Conservation (phyloP, 2,888 invertebrate species). For the Zeuzera pyrina region DNA sequence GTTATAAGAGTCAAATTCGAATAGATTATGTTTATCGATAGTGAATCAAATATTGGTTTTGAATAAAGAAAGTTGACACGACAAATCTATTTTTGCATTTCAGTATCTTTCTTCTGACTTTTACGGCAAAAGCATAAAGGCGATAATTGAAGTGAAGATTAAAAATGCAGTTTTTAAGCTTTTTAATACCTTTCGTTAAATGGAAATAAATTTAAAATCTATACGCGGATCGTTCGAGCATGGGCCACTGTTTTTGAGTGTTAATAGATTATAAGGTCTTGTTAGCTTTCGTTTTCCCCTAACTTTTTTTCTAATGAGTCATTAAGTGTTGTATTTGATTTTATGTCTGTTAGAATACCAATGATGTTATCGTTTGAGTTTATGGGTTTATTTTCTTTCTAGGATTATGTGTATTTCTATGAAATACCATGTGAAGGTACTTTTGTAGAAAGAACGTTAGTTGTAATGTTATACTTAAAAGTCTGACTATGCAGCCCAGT, state of each 20-base stretch:
- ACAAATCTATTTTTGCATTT: conserved; percentile 13
- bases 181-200: conserved; percentile 26
- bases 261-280: conserved; percentile 50
- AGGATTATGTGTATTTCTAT: too few relatives aligned
- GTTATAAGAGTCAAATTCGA: conserved; percentile 20
- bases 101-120: not conserved
- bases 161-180: not conserved
- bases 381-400: too few relatives aligned
- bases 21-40: not conserved
- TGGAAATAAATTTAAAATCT: conserved; percentile 56
- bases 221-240: conserved; percentile 38
- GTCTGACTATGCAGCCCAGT: too few relatives aligned
- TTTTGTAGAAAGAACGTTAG: too few relatives aligned
- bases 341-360: not conserved
- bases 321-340: conserved; percentile 17
- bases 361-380: too few relatives aligned
- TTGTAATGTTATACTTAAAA: too few relatives aligned
- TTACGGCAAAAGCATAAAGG: not conserved
- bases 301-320: conserved; percentile 27
- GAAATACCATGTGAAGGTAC: too few relatives aligned
- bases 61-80: conserved; percentile 19
- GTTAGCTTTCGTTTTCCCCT: conserved; percentile 17
- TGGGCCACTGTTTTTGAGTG: conserved; percentile 55
- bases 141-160: not conserved
- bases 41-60: conserved; percentile 11